These are phyloP conservation scores for Phalacrocorax pelagicus DNA, from an alignment of 2,113 vertebrate genomes.

Conservation along the genomic window DNA sequence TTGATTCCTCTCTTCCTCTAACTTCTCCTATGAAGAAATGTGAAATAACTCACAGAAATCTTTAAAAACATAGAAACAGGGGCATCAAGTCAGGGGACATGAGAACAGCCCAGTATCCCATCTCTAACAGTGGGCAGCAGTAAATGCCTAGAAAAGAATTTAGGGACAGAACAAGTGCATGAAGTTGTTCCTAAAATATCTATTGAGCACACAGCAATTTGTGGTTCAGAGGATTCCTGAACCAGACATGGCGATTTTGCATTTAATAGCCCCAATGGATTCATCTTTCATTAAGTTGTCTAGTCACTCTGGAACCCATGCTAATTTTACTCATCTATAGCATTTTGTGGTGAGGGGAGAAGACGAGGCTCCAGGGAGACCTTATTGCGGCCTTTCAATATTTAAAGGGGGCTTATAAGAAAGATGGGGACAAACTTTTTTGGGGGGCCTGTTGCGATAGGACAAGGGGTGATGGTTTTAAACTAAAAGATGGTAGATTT, in stretches of 20 bases:
- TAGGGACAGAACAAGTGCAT: not conserved
- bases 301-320: conserved; percentile 8
- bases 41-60: not conserved
- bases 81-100: not conserved
- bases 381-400: not conserved
- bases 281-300: conserved; percentile 6
- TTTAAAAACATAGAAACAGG: not conserved
- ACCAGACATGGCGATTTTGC: not conserved
- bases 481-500: not conserved
- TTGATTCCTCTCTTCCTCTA: not conserved
- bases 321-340: conserved; percentile 25
- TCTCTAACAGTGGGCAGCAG: not conserved
- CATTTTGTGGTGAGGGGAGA: not conserved
- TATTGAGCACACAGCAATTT: not conserved
- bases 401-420: not conserved
- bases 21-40: not conserved
- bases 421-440: not conserved
- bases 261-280: not conserved
- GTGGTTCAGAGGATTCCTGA: conserved; percentile 21
- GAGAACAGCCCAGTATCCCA: not conserved
- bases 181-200: not conserved
- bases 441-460: not conserved
- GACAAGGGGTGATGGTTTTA: not conserved
- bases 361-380: not conserved
- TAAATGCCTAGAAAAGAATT: not conserved